Base-by-base conservation (phyloP, 2,888 invertebrate genomes). In the Eupithecia exiguata region DNA sequence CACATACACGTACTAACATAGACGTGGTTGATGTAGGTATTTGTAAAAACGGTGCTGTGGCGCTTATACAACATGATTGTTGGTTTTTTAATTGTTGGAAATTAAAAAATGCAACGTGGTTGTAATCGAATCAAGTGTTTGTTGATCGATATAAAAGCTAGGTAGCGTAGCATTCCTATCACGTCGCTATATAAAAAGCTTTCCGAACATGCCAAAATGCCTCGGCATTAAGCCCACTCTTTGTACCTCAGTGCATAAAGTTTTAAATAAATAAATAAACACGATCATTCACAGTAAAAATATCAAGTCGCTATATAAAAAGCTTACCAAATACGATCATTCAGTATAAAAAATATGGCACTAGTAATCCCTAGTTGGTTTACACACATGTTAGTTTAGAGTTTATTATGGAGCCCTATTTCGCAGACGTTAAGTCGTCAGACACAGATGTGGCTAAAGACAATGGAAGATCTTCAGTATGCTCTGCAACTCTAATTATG, bases 361-460 rank as follows among this genome's bases (percentile, higher is more conserved):
- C 35, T 16, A 30, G 30, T 30, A 30, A 30, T 3, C 7, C 18
- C 35, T 58, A 5, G 21, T 35, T 62, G 18, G 35, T 35, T 62
- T 62, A 18, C 16, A 35, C 62, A 62, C 25, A 30, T 62, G 18
- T 18, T 62, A 35, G 30, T 62, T 62, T 18, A 18, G 18, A 62
- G 5, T 25, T 30, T 25, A 16, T 30, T 61, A 62, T 9, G 35
- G 18, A 62, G 30, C 62, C 61, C 25, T 58, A 87, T 88, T 87
- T 88, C 78, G 83, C 38, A 40, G 46, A 69, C 38, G 43, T n/a
- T 12, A 30, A 86, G 88, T 87, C 85, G 88, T 83, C 86, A 84
- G 79, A 81, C 83, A 81, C 90, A 91, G 88, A 86, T 91, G 89
- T 83, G 84, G 62, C 69, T 49, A 71, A 77, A 89, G 84, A 92